Evolutionary conservation across 2,113 vertebrate genomes (phyloP).

Genomic region (Psephotus haematonotus): DNA sequence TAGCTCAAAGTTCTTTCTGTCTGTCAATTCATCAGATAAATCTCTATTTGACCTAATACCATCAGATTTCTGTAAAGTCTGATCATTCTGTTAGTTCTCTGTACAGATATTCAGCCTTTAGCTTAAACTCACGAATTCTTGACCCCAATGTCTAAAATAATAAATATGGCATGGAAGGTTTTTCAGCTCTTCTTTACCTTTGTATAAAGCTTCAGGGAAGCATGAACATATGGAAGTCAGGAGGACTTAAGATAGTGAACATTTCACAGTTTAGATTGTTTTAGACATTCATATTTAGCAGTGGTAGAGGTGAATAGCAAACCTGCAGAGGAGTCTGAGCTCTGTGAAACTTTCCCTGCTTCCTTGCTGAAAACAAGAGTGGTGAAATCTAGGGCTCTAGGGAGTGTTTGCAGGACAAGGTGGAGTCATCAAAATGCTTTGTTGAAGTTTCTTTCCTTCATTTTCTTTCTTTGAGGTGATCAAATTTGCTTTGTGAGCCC

Average conservation of each 20-base stretch:
- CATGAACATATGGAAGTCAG: background rate
- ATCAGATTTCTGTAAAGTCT: background rate
- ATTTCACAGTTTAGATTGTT: background rate
- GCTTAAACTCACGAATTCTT: background rate
- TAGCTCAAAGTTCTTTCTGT: background rate
- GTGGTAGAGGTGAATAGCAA: fast-evolving
- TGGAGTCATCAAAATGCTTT: background rate
- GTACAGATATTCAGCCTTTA: background rate
- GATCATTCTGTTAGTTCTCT: background rate
- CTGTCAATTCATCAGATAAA: background rate
- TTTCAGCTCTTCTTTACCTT: background rate
- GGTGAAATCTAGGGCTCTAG: background rate
- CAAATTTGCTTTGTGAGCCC: background rate
- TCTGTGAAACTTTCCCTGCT: background rate
- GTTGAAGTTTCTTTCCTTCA: background rate
- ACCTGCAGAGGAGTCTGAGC: background rate
- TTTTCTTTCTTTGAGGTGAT: background rate
- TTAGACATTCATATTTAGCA: background rate
- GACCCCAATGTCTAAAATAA: fast-evolving
- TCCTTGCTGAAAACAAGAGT: background rate
- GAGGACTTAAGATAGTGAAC: background rate
- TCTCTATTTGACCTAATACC: background rate
- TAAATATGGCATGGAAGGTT: background rate
- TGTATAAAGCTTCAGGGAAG: background rate
- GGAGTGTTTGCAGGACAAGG: background rate